Evolutionary conservation across 1,140 invertebrate genomes (phyloP).

Genomic region (Tetragnatha versicolor): DNA sequence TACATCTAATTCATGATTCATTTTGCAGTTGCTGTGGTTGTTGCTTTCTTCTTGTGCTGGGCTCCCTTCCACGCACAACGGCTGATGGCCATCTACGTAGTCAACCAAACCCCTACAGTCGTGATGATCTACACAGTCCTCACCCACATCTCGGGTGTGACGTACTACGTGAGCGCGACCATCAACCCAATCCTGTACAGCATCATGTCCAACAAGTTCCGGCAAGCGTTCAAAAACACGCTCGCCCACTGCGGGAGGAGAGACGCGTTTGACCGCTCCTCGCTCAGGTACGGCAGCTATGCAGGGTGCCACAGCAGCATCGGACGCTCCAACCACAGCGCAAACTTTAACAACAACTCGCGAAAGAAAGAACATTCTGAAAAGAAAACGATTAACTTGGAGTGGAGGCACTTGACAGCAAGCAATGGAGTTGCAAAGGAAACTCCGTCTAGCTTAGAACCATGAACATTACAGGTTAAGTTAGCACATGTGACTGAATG

Average conservation of each 20-base stretch:
- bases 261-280: background rate
- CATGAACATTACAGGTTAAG: too few relatives aligned
- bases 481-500: too few relatives aligned
- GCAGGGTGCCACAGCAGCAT: background rate
- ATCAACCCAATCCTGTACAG: slow-evolving; percentile 80
- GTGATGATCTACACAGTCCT: slow-evolving; percentile 75
- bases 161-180: slow-evolving; percentile 82
- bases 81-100: slow-evolving; percentile 69
- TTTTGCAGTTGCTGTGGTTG: slow-evolving; percentile 84
- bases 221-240: slow-evolving; percentile 77
- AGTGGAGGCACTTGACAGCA: slow-evolving; percentile 10
- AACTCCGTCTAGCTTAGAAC: too few relatives aligned
- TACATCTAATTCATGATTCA: too few relatives aligned
- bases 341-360: slow-evolving; percentile 10
- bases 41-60: slow-evolving; percentile 94
- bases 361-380: slow-evolving; percentile 9
- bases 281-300: slow-evolving; percentile 5
- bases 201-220: slow-evolving; percentile 83
- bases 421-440: background rate
- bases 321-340: background rate
- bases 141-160: slow-evolving; percentile 75
- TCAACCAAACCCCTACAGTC: slow-evolving; percentile 62
- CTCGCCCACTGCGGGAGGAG: slow-evolving; percentile 50
- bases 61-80: slow-evolving; percentile 91
- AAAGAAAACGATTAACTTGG: background rate